phyloP scores from a whole-genome alignment of 2,113 vertebrate species.

The Eupsittula cactorum region DNA sequence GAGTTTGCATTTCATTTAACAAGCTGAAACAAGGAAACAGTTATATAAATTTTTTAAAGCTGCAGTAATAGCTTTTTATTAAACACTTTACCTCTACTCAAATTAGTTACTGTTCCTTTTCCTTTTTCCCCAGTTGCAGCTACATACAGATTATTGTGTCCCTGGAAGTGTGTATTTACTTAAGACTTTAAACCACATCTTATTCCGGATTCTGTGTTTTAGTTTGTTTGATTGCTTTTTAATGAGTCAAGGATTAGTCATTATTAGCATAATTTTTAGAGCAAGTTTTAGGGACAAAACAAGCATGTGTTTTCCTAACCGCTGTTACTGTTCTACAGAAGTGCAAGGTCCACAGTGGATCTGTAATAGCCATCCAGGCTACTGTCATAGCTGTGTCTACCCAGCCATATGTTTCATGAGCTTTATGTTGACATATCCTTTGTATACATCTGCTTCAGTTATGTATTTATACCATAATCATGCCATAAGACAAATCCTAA shows the following conservation, averaged over 20 bases:
- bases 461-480: background rate
- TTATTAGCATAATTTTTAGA: background rate
- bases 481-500: background rate
- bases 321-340: background rate
- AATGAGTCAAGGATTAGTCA: background rate
- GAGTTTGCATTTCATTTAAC: background rate
- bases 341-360: background rate
- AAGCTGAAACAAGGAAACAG: background rate
- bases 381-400: background rate
- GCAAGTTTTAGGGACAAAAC: background rate
- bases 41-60: background rate
- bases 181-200: background rate
- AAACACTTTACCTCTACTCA: background rate
- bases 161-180: background rate
- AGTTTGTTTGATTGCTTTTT: background rate
- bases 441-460: background rate
- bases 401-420: background rate
- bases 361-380: background rate
- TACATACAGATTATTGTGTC: background rate
- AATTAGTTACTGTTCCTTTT: background rate
- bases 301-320: background rate
- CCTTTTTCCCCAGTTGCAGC: background rate
- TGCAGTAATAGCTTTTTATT: background rate
- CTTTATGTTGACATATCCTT: background rate
- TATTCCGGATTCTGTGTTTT: background rate